Conservation (phyloP, 2,113 vertebrate genomes). For the Eidolon helvum region DNA sequence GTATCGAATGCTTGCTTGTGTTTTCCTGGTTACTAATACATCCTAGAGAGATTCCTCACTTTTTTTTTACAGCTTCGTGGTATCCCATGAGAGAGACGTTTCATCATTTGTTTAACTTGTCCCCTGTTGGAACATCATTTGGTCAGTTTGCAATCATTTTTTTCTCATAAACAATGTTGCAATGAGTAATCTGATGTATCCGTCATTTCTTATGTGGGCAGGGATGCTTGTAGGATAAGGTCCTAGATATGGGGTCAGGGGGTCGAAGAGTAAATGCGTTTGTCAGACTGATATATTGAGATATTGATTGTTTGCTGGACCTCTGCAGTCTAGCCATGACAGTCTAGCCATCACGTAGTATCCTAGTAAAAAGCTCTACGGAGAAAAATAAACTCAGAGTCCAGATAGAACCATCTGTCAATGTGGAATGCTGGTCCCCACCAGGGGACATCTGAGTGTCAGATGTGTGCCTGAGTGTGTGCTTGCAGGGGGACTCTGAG, state of each 20-base stretch:
- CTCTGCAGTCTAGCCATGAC: neutral
- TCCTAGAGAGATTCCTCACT: neutral
- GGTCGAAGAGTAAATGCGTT: neutral
- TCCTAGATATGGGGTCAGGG: neutral
- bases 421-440: neutral
- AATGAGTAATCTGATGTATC: neutral
- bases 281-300: neutral
- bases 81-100: neutral
- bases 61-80: neutral
- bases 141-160: neutral
- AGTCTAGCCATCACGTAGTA: neutral
- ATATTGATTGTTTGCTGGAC: neutral
- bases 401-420: neutral
- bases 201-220: neutral
- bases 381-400: neutral
- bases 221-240: neutral
- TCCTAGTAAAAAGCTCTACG: neutral
- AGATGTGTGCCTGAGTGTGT: neutral
- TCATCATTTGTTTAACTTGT: neutral
- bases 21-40: neutral
- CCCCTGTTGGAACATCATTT: neutral
- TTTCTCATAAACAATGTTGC: neutral
- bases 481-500: neutral
- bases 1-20: neutral
- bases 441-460: accelerated